Percentiles rank a stretch among this genome's conserved stretches.
These are phyloP conservation scores for Augochlora pura DNA, from an alignment of 1,140 invertebrate species.

Conservation along the genomic window DNA sequence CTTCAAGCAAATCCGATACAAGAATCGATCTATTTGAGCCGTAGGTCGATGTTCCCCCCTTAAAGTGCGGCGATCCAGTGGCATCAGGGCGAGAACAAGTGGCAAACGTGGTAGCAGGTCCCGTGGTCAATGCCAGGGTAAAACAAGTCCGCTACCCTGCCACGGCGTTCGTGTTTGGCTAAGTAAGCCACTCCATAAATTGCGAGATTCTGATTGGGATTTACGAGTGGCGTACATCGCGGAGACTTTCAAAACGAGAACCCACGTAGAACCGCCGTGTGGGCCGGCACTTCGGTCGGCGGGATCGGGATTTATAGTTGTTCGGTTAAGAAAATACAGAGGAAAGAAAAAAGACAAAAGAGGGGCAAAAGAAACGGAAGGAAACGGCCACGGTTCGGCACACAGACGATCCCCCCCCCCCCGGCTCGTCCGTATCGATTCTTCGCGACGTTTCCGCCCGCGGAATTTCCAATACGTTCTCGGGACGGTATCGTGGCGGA, in stretches of 20 bases:
- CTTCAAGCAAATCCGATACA: background rate
- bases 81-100: background rate
- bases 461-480: background rate
- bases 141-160: slow-evolving; percentile 31
- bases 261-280: slow-evolving; percentile 22
- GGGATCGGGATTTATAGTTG: slow-evolving; percentile 52
- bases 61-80: background rate
- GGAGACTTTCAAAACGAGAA: slow-evolving; percentile 42
- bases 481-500: too few relatives aligned
- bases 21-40: background rate
- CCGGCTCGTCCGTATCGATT: background rate
- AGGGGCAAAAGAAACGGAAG: slow-evolving; percentile 11
- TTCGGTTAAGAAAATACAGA: background rate
- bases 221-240: slow-evolving; percentile 45
- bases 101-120: slow-evolving; percentile 28
- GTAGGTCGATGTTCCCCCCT: too few relatives aligned
- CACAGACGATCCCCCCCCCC: background rate
- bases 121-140: background rate
- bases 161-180: slow-evolving; percentile 18
- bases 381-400: background rate
- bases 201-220: slow-evolving; percentile 59
- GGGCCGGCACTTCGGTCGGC: slow-evolving; percentile 23
- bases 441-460: background rate
- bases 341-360: slow-evolving; percentile 8
- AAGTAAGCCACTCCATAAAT: slow-evolving; percentile 52